These are phyloP conservation scores for Eristalis pertinax DNA, from an alignment of 2,888 invertebrate species.

Conservation along the genomic window DNA sequence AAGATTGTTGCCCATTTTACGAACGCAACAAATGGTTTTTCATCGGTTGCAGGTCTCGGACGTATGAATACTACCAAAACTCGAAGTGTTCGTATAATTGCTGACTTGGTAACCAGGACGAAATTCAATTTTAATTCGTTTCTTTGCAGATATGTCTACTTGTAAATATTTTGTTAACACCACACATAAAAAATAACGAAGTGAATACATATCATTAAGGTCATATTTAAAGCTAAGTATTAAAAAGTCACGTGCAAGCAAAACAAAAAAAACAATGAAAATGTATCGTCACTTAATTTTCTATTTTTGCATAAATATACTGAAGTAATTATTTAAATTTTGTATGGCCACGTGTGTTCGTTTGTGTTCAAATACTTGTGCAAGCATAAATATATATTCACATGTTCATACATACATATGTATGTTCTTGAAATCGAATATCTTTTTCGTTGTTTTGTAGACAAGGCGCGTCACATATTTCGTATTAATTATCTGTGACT, in stretches of 20 bases:
- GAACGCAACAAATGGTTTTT: too few species aligned
- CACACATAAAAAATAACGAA: not conserved
- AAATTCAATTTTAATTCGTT: too few species aligned
- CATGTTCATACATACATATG: not conserved
- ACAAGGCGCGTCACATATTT: slow-evolving; percentile 55
- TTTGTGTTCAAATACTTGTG: not conserved
- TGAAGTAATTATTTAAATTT: not conserved
- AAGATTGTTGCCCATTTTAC: too few species aligned
- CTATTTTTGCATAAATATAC: not conserved
- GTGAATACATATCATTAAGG: not conserved
- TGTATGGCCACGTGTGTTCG: not conserved
- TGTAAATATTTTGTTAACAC: not conserved
- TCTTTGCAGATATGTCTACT: too few species aligned
- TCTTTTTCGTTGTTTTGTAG: slow-evolving; percentile 43
- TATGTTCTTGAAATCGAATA: slow-evolving; percentile 22
- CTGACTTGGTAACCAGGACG: too few species aligned
- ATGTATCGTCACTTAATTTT: not conserved
- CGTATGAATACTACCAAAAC: too few species aligned
- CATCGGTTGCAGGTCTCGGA: too few species aligned
- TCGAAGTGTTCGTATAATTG: too few species aligned
- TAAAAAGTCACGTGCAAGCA: slow-evolving; percentile 6
- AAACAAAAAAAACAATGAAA: not conserved
- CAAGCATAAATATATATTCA: not conserved
- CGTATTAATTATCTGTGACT: slow-evolving; percentile 66
- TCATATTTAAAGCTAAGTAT: not conserved